These are phyloP conservation scores for Hedychridium roseum DNA, from an alignment of 2,888 invertebrate species.

Conservation along the genomic window DNA sequence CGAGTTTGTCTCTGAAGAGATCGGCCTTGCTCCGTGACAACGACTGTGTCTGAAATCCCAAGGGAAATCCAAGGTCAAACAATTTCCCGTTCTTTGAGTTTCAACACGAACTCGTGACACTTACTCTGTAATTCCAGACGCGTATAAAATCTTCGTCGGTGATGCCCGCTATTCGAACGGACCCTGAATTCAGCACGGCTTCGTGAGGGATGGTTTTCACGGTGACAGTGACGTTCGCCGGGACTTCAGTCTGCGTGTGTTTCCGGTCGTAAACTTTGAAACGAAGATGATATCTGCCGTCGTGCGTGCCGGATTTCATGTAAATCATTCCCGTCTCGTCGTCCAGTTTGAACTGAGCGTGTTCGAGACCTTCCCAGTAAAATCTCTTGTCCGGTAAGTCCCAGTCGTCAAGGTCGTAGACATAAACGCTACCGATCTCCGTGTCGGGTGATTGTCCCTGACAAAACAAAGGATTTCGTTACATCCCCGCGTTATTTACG, in stretches of 20 bases:
- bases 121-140: constrained; percentile 86
- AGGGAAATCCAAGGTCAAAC: no score
- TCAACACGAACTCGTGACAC: background rate
- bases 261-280: constrained; percentile 93
- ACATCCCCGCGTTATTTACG: no score
- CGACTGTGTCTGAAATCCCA: constrained; percentile 73
- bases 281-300: constrained; percentile 82
- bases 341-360: constrained; percentile 87
- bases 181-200: constrained; percentile 94
- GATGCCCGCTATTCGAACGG: constrained; percentile 90
- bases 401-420: constrained; percentile 98
- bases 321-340: constrained; percentile 94
- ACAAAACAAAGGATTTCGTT: constrained; percentile 11
- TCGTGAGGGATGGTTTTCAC: constrained; percentile 95
- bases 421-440: constrained; percentile 94
- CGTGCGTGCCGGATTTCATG: constrained; percentile 91
- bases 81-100: background rate
- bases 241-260: constrained; percentile 93
- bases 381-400: constrained; percentile 97
- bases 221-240: constrained; percentile 94
- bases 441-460: constrained; percentile 90
- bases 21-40: constrained; percentile 88
- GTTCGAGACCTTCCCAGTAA: constrained; percentile 89
- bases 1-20: constrained; percentile 87
- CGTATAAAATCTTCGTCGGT: constrained; percentile 96